phyloP scores from a whole-genome alignment of 2,113 vertebrate genomes.

The Craseonycteris thonglongyai region DNA sequence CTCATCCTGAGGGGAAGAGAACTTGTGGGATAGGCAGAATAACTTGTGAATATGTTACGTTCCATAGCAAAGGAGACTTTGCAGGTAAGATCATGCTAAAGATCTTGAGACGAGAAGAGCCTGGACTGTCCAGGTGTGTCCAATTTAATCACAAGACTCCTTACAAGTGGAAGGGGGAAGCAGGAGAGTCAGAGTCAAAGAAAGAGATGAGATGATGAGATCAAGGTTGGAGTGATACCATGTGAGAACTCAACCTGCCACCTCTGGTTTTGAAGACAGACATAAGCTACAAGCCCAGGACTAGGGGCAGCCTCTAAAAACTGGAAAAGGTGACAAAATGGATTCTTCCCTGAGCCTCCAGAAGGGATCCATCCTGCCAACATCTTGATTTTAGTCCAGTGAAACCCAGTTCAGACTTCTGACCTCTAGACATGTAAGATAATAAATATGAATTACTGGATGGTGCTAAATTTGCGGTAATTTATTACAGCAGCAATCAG shows the following conservation, averaged over 20 bases:
- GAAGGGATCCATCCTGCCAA: background rate
- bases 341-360: background rate
- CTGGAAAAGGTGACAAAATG: background rate
- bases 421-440: background rate
- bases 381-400: background rate
- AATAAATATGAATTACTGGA: background rate
- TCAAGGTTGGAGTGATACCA: background rate
- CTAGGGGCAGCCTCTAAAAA: background rate
- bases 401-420: background rate
- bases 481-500: background rate
- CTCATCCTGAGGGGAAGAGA: background rate
- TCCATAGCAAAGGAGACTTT: background rate
- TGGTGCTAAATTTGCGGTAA: background rate
- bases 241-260: background rate
- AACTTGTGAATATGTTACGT: background rate
- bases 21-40: background rate
- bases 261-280: background rate
- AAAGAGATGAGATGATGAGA: background rate
- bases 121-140: background rate
- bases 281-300: background rate
- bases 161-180: background rate
- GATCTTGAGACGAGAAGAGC: background rate
- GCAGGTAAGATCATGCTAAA: background rate
- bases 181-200: background rate
- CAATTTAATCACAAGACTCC: background rate